A percentile compares a stretch with the other conserved stretches of the same genome.
Evolutionary conservation across 2,888 invertebrate species (phyloP).

Genomic region (Aricia artaxerxes): DNA sequence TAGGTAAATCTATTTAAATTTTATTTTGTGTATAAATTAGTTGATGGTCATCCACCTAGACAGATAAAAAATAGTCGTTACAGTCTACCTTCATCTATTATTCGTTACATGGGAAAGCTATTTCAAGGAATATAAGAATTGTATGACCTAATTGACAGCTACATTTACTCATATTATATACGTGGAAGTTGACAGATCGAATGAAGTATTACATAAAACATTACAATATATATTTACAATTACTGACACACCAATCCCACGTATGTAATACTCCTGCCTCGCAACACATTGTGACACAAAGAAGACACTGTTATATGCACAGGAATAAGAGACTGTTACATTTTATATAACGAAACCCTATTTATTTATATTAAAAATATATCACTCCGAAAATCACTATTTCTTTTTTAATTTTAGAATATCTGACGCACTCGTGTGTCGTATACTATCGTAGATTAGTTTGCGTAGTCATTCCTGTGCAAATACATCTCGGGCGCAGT

Average conservation of each 20-base stretch:
- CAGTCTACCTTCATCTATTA: constrained; percentile 74
- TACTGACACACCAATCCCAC: constrained; percentile 70
- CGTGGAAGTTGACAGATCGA: constrained; percentile 73
- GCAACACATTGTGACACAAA: constrained; percentile 59
- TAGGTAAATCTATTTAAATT: constrained; percentile 75
- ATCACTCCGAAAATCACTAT: constrained; percentile 27
- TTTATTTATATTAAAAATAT: constrained; percentile 31
- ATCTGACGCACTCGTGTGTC: constrained; percentile 18
- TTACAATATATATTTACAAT: constrained; percentile 74
- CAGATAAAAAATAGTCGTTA: constrained; percentile 78
- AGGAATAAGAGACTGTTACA: constrained; percentile 29
- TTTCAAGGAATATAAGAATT: constrained; percentile 76
- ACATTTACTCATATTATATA: constrained; percentile 62
- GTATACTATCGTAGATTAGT: constrained; percentile 22
- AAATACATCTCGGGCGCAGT: constrained; percentile 22
- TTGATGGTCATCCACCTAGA: constrained; percentile 78
- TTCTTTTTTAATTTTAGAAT: constrained; percentile 32
- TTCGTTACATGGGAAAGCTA: constrained; percentile 60
- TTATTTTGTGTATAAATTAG: constrained; percentile 78
- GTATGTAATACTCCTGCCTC: constrained; percentile 69
- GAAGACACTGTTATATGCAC: constrained; percentile 28
- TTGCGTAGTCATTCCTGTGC: constrained; percentile 29
- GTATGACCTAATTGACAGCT: constrained; percentile 76
- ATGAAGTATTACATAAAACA: constrained; percentile 73
- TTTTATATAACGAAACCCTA: constrained; percentile 25